Evolutionary conservation across 2,113 vertebrate species (phyloP).

Genomic region (Rhagologus leucostigma): DNA sequence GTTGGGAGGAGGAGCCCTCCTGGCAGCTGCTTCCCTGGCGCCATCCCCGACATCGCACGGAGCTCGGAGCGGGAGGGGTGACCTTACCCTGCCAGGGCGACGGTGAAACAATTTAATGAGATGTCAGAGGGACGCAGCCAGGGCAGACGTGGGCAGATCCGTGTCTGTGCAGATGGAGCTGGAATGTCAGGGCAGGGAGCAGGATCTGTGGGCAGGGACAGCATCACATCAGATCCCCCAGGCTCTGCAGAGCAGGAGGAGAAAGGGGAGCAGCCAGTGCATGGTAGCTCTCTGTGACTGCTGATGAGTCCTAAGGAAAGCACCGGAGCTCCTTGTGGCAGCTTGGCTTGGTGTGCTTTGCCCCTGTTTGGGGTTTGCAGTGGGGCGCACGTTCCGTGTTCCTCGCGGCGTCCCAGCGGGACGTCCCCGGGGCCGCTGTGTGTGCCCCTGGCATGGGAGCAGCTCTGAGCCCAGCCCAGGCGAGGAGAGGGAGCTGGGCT

Average conservation of each 20-base stretch:
- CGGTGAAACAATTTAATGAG: background rate
- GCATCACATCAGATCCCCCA: fast-evolving
- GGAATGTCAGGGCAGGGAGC: background rate
- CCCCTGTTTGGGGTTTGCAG: background rate
- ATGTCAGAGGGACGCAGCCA: background rate
- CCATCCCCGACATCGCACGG: fast-evolving
- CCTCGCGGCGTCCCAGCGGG: background rate
- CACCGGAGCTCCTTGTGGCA: fast-evolving
- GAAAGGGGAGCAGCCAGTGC: background rate
- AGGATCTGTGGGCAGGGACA: background rate
- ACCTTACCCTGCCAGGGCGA: background rate
- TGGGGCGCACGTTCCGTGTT: fast-evolving
- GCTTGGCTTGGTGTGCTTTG: background rate
- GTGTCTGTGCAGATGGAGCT: background rate
- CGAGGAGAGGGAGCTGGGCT: background rate
- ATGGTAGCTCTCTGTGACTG: background rate
- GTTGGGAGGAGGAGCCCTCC: background rate
- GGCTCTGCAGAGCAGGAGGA: background rate
- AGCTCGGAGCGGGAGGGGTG: background rate
- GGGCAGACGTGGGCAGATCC: background rate
- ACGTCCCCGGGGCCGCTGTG: fast-evolving
- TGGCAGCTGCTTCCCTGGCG: background rate
- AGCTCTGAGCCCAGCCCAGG: background rate
- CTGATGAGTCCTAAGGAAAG: background rate
- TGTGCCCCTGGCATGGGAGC: background rate